Base-by-base conservation (phyloP, 2,888 invertebrate species). In the Nemoura dubitans region DNA sequence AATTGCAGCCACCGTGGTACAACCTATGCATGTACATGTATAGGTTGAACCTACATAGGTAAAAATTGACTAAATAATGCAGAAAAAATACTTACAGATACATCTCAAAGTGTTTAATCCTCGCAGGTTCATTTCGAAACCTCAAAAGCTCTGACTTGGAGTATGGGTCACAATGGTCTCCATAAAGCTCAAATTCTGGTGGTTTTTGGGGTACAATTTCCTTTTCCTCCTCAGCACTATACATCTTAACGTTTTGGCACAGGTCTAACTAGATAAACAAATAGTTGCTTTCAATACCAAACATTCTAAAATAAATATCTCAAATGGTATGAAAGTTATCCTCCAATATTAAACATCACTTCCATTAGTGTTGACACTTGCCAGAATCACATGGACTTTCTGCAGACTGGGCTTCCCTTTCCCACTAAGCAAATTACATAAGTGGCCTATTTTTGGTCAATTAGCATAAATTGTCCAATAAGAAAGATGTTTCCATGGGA, bases 171-270 rank as follows among this genome's bases (percentile, higher is more conserved):
- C 59, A 59, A 2, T 59, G 14, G 21, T 59, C 59, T 21, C 59
- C 59, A 7, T 16, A 59, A 21, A 21, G 21, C 21, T 81, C 81
- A 29, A 30, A 27, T 27, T 81, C 29, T 3, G 21, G 81, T n/a
- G 21, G 27, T 21, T 30, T 28, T 30, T 81, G 21, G 0, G 81
- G 28, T 27, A 29, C 3, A 59, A 21, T 21, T 59, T 81, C 10
- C 30, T 29, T 81, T 30, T 81, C 28, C 30, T 81, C 21, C 81
- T 81, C 81, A 28, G 81, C 30, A 81, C 81, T 81, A 28, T 81
- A 6, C 28, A 29, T 29, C 28, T 10, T 59, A 21, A 59, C 21
- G 1, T 59, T 59, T 59, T 59, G 59, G 59, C 59, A 36, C 3
- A 36, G 5, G 2, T 59, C 6, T 59, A 59, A 59, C 59, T 21